Base-by-base conservation (phyloP, 2,113 vertebrate genomes). In the Plecotus auritus region DNA sequence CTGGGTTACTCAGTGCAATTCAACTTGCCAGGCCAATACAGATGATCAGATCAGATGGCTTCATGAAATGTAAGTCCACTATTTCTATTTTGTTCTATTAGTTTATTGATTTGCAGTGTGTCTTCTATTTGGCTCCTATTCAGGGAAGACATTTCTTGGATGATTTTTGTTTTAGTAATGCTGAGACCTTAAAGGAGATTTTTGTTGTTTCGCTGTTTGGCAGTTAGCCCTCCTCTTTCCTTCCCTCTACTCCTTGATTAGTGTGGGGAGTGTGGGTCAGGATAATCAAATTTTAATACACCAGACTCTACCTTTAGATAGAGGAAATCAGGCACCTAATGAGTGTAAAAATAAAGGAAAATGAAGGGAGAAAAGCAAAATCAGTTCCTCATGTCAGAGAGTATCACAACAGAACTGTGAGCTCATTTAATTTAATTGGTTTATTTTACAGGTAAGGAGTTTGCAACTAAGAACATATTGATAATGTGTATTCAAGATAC, bases 81-180 rank as follows among this genome's bases (percentile, higher is more conserved):
- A 20, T 42, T 93, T 92, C 88, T 70, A 20, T 22, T 94, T 93
- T 85, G 51, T 87, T 93, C 85, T 93, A 88, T 92, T 84, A 37
- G 6, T 23, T 93, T 95, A 72, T 95, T 91, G 83, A 95, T 89
- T 83, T 93, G 54, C 30, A 73, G 32, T 83, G 26, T 67, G 37
- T 70, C 80, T 85, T 95, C 64, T 83, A 49, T 9, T n/a, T 47
- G 17, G 45, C 26, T 92, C 28, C n/a, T 85, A 12, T 69, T 88
- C 18, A 94, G 40, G 56, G 69, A n/a, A 30, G 80, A 28, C 92
- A 96, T 92, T 90, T 85, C 70, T 90, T 82, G 42, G 35, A 37
- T 89, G 66, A 70, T 70, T 91, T 91, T 93, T 86, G 37, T 72
- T 88, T 93, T 49, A 59, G 16, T 67, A 77, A 86, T 16, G 32